These are phyloP conservation scores for Hemicordylus capensis DNA, from an alignment of 2,113 vertebrate species.

Conservation along the genomic window DNA sequence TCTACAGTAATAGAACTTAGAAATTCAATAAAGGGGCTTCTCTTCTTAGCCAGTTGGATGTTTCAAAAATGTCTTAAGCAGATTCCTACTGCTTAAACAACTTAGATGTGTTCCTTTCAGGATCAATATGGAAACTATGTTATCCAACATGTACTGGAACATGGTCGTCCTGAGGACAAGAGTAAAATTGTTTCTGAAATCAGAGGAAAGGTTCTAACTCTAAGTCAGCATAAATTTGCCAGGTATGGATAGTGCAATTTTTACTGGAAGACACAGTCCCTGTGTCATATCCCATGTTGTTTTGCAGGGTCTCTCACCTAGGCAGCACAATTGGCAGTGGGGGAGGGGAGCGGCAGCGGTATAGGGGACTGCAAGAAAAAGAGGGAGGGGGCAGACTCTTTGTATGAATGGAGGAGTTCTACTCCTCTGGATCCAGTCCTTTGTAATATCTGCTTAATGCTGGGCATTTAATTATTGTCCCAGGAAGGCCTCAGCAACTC, in stretches of 20 bases:
- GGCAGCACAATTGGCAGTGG: no score
- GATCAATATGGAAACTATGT: constrained; percentile 99
- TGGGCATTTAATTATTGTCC: not conserved
- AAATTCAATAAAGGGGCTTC: not conserved
- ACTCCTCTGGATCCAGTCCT: not conserved
- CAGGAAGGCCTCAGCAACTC: no score
- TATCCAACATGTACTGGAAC: constrained; percentile 98
- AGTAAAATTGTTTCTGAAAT: constrained; percentile 98
- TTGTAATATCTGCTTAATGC: not conserved
- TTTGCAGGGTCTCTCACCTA: no score
- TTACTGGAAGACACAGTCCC: not conserved
- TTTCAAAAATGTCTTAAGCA: not conserved
- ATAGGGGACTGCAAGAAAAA: no score
- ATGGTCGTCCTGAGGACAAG: constrained; percentile 95
- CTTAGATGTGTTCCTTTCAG: constrained; percentile 71
- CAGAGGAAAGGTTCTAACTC: constrained; percentile 92
- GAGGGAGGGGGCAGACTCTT: no score
- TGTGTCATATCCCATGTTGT: no score
- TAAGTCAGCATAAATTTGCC: constrained; percentile 99
- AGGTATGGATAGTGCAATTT: constrained; percentile 77
- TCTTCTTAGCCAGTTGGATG: not conserved
- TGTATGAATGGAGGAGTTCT: no score
- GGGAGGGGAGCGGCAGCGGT: no score
- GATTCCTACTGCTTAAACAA: not conserved
- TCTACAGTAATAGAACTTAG: not conserved